These are phyloP conservation scores for Discoglossus pictus DNA, from an alignment of 2,797 vertebrate genomes.

Conservation along the genomic window DNA sequence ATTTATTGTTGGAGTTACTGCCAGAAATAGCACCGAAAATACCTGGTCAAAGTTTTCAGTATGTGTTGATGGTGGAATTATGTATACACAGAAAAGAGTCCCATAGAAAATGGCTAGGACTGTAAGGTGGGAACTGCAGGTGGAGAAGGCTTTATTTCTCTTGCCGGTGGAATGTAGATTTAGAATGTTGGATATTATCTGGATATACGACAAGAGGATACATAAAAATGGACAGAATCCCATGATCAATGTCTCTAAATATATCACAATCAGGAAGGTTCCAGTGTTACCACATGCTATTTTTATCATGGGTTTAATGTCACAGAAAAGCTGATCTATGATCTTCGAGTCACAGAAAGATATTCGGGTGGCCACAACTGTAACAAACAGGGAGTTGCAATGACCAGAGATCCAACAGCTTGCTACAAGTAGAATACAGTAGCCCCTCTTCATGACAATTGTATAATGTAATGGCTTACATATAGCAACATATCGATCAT, in stretches of 20 bases:
- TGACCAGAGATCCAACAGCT: conserved; percentile 42
- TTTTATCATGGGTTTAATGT: conserved; percentile 49
- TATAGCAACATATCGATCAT: conserved; percentile 38
- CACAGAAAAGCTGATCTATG: conserved; percentile 52
- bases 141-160: conserved; percentile 34
- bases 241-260: conserved; percentile 10
- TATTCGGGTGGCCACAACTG: conserved; percentile 38
- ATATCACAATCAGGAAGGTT: conserved; percentile 42
- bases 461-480: conserved; percentile 37
- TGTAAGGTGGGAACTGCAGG: conserved; percentile 49
- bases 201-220: conserved; percentile 44
- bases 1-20: conserved; percentile 54
- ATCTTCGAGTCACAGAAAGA: conserved; percentile 44
- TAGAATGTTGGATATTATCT: conserved; percentile 50
- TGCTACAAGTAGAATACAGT: conserved; percentile 28
- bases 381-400: conserved; percentile 44
- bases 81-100: conserved; percentile 51
- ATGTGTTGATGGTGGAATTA: conserved; percentile 38
- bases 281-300: conserved; percentile 49
- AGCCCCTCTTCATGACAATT: conserved; percentile 33
- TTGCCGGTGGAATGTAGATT: background rate
- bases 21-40: conserved; percentile 50
- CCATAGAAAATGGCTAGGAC: conserved; percentile 43
- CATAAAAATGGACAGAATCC: conserved; percentile 37
- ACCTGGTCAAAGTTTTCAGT: conserved; percentile 43